Conservation (phyloP, 2,113 vertebrate genomes). For the human region DNA sequence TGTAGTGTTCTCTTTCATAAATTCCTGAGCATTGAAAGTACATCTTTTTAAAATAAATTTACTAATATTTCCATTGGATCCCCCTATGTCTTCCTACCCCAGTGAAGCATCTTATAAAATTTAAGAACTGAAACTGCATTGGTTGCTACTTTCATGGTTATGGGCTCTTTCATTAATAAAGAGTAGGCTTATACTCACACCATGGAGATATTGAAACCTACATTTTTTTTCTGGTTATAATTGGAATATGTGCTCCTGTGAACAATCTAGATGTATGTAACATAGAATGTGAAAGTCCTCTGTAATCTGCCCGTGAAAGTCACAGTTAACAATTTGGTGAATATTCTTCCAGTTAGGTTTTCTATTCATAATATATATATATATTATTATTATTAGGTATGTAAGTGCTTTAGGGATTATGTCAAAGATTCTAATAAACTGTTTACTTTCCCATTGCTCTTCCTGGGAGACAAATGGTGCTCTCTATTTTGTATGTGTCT, state of each 20-base stretch:
- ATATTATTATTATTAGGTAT: background rate
- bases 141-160: background rate
- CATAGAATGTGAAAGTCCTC: background rate
- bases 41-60: background rate
- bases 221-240: background rate
- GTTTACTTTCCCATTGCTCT: background rate
- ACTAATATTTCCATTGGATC: background rate
- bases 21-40: background rate
- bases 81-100: background rate
- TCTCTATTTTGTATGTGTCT: background rate
- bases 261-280: background rate
- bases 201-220: background rate
- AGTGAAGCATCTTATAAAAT: background rate
- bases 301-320: background rate
- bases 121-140: conserved; percentile 22
- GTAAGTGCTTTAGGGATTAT: background rate
- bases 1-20: background rate
- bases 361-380: background rate
- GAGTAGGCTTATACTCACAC: background rate
- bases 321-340: background rate
- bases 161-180: conserved; percentile 7
- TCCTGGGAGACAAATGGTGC: background rate
- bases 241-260: background rate
- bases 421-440: background rate
- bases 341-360: background rate